Evolutionary conservation across 2,113 vertebrate genomes (phyloP).

Genomic region (Callipepla squamata): DNA sequence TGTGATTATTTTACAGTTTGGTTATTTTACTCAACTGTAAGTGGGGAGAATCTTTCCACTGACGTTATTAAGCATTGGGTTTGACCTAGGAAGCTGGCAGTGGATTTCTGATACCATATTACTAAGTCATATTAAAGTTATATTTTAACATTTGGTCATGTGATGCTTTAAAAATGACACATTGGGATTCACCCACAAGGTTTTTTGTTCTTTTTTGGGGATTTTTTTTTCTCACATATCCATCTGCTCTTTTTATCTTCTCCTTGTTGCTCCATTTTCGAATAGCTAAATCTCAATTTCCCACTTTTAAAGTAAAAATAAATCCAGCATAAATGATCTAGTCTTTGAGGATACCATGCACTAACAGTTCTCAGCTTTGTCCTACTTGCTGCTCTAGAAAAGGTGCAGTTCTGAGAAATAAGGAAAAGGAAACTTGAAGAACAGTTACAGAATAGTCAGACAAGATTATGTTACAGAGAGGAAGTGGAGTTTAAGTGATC

Average conservation of each 20-base stretch:
- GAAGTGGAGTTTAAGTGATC: neutral
- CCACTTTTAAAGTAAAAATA: neutral
- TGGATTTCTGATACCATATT: conserved; percentile 1
- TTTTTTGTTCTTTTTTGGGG: neutral
- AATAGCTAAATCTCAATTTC: neutral
- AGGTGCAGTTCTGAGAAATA: neutral
- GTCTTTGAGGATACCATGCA: neutral
- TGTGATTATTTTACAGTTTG: neutral
- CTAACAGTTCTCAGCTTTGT: neutral
- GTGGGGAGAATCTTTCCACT: neutral
- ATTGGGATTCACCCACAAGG: conserved; percentile 41
- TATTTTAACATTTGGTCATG: neutral
- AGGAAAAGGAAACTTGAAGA: neutral
- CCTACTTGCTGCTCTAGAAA: neutral
- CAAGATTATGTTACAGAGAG: neutral
- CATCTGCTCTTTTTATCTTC: conserved; percentile 39
- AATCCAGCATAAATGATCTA: neutral
- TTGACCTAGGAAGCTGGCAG: neutral
- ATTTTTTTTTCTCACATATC: neutral
- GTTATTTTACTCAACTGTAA: neutral
- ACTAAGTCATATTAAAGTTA: neutral
- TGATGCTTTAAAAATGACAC: conserved; percentile 18
- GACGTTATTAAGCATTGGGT: neutral
- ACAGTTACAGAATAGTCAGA: neutral
- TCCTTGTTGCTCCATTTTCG: neutral